phyloP scores from a whole-genome alignment of 2,888 invertebrate genomes.

The Didymodactylos carnosus region DNA sequence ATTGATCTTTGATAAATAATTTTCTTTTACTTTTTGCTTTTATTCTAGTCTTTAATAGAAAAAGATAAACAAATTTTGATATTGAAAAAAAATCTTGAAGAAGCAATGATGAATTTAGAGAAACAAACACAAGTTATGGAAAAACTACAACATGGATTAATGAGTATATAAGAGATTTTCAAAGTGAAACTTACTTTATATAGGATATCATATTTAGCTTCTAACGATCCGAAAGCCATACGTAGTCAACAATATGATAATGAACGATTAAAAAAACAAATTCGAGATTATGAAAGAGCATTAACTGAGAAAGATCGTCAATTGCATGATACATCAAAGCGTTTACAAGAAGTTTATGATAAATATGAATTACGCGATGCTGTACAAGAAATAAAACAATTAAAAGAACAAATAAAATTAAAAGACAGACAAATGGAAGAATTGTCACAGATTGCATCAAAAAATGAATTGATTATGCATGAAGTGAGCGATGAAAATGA shows the following conservation, averaged over 20 bases:
- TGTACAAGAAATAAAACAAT: conserved; percentile 9
- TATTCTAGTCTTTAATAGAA: neutral
- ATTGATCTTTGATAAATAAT: too few species aligned
- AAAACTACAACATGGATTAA: neutral
- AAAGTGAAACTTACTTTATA: too few species aligned
- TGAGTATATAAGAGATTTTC: neutral
- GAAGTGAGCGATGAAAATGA: conserved; percentile 54
- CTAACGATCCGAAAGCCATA: neutral
- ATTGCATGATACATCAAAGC: neutral
- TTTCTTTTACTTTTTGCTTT: neutral
- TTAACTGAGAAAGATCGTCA: neutral
- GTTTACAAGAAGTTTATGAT: conserved; percentile 19
- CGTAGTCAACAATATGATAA: neutral
- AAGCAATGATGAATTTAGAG: neutral
- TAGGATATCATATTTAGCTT: too few species aligned
- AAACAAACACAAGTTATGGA: neutral
- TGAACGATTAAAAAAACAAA: neutral
- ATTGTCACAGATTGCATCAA: conserved; percentile 52
- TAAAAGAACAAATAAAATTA: conserved; percentile 9
- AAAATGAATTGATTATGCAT: conserved; percentile 46
- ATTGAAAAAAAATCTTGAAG: neutral
- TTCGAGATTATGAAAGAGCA: conserved; percentile 8
- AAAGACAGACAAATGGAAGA: conserved; percentile 30
- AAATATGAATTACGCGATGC: conserved; percentile 15
- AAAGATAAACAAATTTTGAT: neutral